Percentiles rank a stretch among this genome's conserved stretches.
Evolutionary conservation across 2,113 vertebrate genomes (phyloP).

Genomic region (Siniperca chuatsi): DNA sequence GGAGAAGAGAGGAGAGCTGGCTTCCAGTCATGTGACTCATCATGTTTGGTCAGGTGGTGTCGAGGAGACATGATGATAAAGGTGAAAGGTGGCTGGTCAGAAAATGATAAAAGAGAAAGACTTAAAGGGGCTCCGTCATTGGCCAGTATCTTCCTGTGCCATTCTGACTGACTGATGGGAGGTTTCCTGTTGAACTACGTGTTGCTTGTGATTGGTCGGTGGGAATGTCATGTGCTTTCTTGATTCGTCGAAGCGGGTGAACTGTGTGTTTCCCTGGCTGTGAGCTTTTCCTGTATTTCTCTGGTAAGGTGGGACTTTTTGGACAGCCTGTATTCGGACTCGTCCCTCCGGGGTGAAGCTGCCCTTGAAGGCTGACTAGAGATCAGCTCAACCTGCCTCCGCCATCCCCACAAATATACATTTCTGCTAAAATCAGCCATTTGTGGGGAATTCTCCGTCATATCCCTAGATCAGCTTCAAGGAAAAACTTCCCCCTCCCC

Average conservation of each 20-base stretch:
- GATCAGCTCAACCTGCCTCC: conserved; percentile 37
- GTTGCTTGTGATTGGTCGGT: conserved; percentile 34
- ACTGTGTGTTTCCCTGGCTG: conserved; percentile 6
- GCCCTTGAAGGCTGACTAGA: conserved; percentile 34
- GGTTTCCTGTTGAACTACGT: conserved; percentile 35
- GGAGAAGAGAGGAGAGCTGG: conserved; percentile 15
- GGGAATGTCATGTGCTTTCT: conserved; percentile 68
- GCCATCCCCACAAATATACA: not conserved
- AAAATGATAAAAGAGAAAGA: conserved; percentile 29
- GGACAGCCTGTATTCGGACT: conserved; percentile 19
- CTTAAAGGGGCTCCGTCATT: not conserved
- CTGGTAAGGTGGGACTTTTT: conserved; percentile 35
- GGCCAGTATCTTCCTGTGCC: conserved; percentile 8
- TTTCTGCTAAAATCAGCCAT: conserved; percentile 36
- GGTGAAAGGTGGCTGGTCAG: conserved; percentile 8
- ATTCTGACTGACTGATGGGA: conserved; percentile 15
- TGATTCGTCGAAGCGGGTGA: conserved; percentile 5
- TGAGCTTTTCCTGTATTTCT: conserved; percentile 40
- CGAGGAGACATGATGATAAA: conserved; percentile 38
- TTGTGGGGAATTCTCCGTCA: conserved; percentile 19
- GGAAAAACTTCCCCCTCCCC: conserved; percentile 36
- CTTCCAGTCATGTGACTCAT: conserved; percentile 24
- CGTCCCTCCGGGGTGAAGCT: conserved; percentile 15
- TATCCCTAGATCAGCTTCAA: conserved; percentile 36
- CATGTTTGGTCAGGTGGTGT: conserved; percentile 12